Evolutionary conservation across 1,140 invertebrate genomes (phyloP).

Genomic region (Batillaria attramentaria): DNA sequence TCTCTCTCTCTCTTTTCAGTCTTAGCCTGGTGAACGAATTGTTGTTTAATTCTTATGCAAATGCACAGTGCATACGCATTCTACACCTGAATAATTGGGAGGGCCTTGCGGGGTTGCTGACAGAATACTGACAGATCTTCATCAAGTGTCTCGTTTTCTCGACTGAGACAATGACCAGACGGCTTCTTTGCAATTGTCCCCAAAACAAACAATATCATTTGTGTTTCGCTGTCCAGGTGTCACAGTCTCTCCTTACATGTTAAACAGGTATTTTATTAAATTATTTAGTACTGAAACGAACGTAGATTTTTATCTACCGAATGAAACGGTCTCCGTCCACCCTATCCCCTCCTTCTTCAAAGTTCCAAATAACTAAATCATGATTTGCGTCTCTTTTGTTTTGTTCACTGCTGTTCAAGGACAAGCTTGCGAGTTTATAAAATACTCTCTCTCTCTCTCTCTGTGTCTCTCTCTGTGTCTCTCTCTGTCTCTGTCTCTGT

Average conservation of each 20-base stretch:
- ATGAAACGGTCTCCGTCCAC: not conserved
- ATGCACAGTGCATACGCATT: too few relatives aligned
- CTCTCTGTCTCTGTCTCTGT: constrained; percentile 7
- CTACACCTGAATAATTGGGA: too few relatives aligned
- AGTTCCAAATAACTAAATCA: not conserved
- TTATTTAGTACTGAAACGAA: not conserved
- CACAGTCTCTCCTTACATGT: too few relatives aligned
- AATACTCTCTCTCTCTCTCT: not conserved
- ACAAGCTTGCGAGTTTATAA: too few relatives aligned
- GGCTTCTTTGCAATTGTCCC: not conserved
- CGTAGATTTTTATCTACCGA: not conserved
- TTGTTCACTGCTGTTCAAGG: too few relatives aligned
- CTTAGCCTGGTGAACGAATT: too few relatives aligned
- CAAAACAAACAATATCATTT: too few relatives aligned
- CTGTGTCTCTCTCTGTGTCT: not conserved
- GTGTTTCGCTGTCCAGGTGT: too few relatives aligned
- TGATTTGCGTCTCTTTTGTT: not conserved
- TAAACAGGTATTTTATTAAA: not conserved
- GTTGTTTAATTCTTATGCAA: too few relatives aligned
- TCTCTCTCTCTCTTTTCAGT: not conserved
- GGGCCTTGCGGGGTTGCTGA: too few relatives aligned
- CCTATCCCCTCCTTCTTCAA: not conserved
- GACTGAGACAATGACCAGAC: not conserved
- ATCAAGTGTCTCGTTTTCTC: not conserved
- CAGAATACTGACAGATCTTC: too few relatives aligned